Evolutionary conservation across 2,888 invertebrate genomes (phyloP), one percentile per base, ranked within the genome.

Genomic region (Lepidocyrtinus sp.): DNA sequence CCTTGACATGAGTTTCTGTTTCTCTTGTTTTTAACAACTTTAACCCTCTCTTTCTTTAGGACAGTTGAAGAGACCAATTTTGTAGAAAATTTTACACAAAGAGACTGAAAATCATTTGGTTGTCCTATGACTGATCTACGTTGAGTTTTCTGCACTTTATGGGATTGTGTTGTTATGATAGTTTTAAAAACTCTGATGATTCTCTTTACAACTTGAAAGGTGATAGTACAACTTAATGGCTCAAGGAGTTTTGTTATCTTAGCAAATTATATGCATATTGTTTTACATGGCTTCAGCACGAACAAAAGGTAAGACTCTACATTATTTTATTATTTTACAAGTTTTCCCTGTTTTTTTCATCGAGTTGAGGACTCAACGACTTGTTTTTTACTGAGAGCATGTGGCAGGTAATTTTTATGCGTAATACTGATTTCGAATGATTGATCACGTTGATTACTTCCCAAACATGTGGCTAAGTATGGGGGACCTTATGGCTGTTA

Each of bases 31-130:
- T 61, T 77, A 72, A n/a, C n/a, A n/a, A n/a, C n/a, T n/a, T 77
- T 77, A 77, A 71, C 77, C 72, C 77, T n/a, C n/a, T n/a, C n/a
- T n/a, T n/a, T 77, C 77, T 77, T 77, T 67, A 77, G 77, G 77
- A 72, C 77, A 77, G 46, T 36, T 27, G 1, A 59, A 70, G 67
- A 65, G 65, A 72, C 62, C 64, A 64, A n/a, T n/a, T n/a, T n/a
- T n/a, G n/a, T n/a, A n/a, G n/a, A n/a, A n/a, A n/a, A n/a, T n/a
- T n/a, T n/a, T n/a, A n/a, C n/a, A n/a, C n/a, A n/a, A n/a, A n/a
- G n/a, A n/a, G n/a, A n/a, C n/a, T n/a, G 70, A 72, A 67, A 27
- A 62, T 67, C 67, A 61, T 77, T 77, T 72, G 21, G 36, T 62
- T 1, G 45, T 67, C 21, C 15, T 64, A 9, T 9, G 24, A 63